A percentile compares a stretch with the other conserved stretches of the same genome.
Conservation (phyloP, 53 echinoderm and acorn worm genomes). For the Arbacia lixula region DNA sequence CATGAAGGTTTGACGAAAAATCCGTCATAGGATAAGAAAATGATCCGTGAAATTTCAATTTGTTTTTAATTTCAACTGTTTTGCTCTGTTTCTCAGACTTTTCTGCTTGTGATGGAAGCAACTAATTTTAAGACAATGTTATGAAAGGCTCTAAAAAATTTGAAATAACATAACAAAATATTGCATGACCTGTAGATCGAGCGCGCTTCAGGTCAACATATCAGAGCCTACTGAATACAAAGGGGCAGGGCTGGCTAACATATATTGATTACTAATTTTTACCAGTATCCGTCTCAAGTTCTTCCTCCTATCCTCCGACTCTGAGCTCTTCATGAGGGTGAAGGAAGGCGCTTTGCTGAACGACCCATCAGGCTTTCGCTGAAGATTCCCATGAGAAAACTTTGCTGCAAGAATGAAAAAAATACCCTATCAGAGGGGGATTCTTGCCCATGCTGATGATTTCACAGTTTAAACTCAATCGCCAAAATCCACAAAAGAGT, state of each 20-base stretch:
- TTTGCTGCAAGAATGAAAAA: conserved; percentile 5
- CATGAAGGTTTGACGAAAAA: too few species aligned
- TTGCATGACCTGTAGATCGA: neutral
- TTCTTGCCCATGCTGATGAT: too few species aligned
- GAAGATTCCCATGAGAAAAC: conserved; percentile 49
- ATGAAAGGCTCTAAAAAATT: neutral
- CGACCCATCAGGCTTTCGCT: conserved; percentile 39
- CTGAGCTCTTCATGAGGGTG: conserved; percentile 35
- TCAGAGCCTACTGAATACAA: neutral
- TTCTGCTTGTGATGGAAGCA: too few species aligned
- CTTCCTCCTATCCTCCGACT: conserved; percentile 33
- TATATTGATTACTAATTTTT: neutral
- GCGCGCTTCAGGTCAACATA: neutral
- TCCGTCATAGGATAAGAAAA: too few species aligned
- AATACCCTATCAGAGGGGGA: too few species aligned
- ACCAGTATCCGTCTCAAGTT: conserved; percentile 40
- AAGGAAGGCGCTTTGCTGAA: conserved; percentile 33
- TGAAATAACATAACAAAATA: neutral
- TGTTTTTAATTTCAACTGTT: too few species aligned
- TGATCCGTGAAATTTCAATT: too few species aligned
- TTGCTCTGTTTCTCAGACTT: too few species aligned
- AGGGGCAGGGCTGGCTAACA: neutral
- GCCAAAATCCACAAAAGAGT: neutral
- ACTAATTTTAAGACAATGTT: neutral
- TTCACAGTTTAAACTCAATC: too few species aligned